A percentile compares a stretch with the other conserved stretches of the same genome.
phyloP scores from a whole-genome alignment of 30 jellyfish, hydroid and myxozoan genomes.

The Aurelia aurita complex sp. Pacific region DNA sequence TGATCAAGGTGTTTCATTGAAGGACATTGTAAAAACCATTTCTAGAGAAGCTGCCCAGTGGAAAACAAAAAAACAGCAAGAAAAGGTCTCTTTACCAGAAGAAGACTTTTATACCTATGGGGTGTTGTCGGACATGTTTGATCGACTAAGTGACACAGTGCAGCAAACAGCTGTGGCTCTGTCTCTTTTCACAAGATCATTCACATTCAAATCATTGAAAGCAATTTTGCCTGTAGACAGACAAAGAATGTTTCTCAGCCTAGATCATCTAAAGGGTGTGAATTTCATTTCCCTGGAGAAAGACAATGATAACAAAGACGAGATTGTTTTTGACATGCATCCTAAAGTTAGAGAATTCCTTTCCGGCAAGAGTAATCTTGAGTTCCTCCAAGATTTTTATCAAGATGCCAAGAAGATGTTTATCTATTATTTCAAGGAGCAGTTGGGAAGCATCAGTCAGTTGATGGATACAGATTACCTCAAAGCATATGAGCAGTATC shows the following conservation, averaged over 20 bases:
- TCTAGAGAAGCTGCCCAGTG: conserved; percentile 27
- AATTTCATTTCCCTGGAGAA: conserved; percentile 26
- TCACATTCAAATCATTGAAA: conserved; percentile 19
- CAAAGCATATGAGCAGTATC: conserved; percentile 9
- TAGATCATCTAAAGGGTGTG: conserved; percentile 16
- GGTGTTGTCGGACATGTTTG: conserved; percentile 31
- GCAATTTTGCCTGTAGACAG: conserved; percentile 6
- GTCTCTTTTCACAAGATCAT: conserved; percentile 42
- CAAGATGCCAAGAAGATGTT: conserved; percentile 18
- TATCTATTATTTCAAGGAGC: conserved; percentile 15
- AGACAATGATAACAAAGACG: neutral
- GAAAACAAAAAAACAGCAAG: conserved; percentile 13
- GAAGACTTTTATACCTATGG: conserved; percentile 41
- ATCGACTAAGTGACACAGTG: conserved; percentile 37
- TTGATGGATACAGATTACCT: conserved; percentile 34
- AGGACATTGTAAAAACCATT: conserved; percentile 11
- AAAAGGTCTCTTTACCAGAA: conserved; percentile 12
- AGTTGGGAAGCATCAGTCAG: conserved; percentile 3
- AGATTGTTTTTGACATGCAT: conserved; percentile 45
- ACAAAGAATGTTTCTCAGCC: neutral
- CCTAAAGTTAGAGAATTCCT: conserved; percentile 62
- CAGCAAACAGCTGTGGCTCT: conserved; percentile 50
- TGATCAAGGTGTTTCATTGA: conserved; percentile 26
- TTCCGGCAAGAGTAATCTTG: conserved; percentile 1
- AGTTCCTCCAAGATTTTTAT: conserved; percentile 7